Percentiles rank a stretch among this genome's conserved stretches.
phyloP scores from a whole-genome alignment of 2,797 vertebrate genomes.

The Agapornis canus region DNA sequence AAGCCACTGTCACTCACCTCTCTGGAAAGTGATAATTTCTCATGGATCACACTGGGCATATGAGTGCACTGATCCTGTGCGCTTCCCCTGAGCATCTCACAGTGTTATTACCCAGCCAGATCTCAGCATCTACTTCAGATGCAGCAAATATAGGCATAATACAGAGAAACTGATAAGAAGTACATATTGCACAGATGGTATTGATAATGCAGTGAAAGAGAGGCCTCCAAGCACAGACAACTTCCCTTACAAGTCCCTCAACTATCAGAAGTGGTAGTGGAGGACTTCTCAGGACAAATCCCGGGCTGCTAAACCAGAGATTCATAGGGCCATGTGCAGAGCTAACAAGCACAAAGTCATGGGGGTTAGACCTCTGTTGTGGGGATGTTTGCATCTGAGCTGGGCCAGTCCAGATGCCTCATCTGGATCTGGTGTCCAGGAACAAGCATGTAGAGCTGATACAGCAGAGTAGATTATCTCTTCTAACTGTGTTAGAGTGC shows the following conservation, averaged over 20 bases:
- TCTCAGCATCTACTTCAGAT: neutral
- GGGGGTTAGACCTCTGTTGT: neutral
- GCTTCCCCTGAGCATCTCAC: neutral
- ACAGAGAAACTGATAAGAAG: neutral
- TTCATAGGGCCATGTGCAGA: neutral
- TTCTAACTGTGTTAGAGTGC: neutral
- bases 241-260: neutral
- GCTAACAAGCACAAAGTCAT: rapidly evolving
- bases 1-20: neutral
- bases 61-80: neutral
- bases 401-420: neutral
- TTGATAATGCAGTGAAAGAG: neutral
- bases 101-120: neutral
- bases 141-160: neutral
- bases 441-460: neutral
- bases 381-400: neutral
- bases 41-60: neutral
- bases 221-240: neutral
- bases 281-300: neutral
- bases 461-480: neutral
- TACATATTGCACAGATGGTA: neutral
- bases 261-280: rapidly evolving
- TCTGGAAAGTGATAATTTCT: neutral
- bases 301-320: neutral
- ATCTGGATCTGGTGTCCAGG: neutral